Evolutionary conservation across 2,113 vertebrate genomes (phyloP).

Genomic region (Poeciliopsis occidentalis): DNA sequence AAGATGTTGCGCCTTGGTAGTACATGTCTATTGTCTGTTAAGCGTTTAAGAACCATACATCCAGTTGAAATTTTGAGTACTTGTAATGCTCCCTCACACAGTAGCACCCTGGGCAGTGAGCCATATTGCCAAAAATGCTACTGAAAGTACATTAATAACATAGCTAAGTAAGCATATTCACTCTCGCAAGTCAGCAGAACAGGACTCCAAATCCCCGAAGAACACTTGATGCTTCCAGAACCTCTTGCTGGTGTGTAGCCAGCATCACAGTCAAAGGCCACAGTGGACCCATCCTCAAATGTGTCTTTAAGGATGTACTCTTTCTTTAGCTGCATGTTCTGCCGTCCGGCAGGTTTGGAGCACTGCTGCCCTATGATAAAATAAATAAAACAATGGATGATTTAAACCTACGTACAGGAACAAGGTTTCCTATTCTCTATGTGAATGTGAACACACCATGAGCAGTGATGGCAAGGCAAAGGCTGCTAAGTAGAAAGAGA

Average conservation of each 20-base stretch:
- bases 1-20: no score
- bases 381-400: conserved; percentile 1
- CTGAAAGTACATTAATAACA: neutral
- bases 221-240: fast-evolving
- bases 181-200: conserved; percentile 33
- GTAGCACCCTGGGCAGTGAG: neutral
- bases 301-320: fast-evolving
- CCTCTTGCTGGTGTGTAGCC: neutral
- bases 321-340: conserved; percentile 16
- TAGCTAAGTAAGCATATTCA: conserved; percentile 35
- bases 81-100: neutral
- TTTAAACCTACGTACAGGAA: neutral
- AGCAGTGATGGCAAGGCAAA: conserved; percentile 6
- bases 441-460: conserved; percentile 46
- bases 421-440: neutral
- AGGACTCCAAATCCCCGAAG: conserved; percentile 31
- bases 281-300: conserved; percentile 8
- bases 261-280: conserved; percentile 2
- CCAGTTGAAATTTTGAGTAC: neutral
- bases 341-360: neutral
- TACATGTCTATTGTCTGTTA: no score
- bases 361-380: conserved; percentile 44
- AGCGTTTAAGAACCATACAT: no score
- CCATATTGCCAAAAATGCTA: neutral
- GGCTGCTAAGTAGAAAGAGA: conserved; percentile 12